Evolutionary conservation across 2,888 invertebrate species (phyloP).

Genomic region (Oscheius sp.): DNA sequence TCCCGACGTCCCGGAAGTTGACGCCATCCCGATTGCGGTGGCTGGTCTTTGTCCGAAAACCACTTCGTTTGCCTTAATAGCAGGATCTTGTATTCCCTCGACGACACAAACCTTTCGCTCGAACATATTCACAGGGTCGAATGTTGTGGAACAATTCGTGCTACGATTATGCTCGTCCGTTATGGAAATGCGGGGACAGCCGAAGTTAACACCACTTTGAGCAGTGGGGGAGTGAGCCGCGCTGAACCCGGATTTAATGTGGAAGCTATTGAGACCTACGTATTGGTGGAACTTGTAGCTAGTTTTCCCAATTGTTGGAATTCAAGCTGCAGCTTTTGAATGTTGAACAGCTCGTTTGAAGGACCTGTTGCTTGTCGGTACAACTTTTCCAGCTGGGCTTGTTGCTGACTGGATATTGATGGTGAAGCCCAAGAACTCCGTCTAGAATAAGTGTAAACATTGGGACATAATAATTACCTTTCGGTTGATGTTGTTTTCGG

Average conservation of each 20-base stretch:
- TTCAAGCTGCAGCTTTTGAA: constrained; percentile 65
- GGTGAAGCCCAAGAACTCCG: constrained; percentile 71
- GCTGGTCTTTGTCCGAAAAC: constrained; percentile 66
- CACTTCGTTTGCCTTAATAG: constrained; percentile 55
- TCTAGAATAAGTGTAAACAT: constrained; percentile 37
- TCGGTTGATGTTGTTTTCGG: constrained; percentile 53
- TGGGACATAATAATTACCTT: constrained; percentile 18
- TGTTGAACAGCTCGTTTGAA: constrained; percentile 31
- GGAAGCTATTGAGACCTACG: neutral
- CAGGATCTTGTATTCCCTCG: constrained; percentile 9
- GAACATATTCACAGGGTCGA: constrained; percentile 62
- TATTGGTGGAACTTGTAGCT: constrained; percentile 21
- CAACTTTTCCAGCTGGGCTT: constrained; percentile 65
- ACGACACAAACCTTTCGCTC: constrained; percentile 29
- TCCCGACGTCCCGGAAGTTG: constrained; percentile 52
- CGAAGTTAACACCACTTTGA: constrained; percentile 34
- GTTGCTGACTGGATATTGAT: constrained; percentile 63
- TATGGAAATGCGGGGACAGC: constrained; percentile 67
- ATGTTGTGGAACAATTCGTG: constrained; percentile 55
- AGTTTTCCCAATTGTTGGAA: constrained; percentile 62
- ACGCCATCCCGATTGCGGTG: constrained; percentile 66
- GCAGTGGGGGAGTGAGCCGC: constrained; percentile 24
- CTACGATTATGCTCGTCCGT: constrained; percentile 71
- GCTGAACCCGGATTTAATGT: neutral
- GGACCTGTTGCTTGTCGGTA: constrained; percentile 57